Base-by-base conservation (phyloP, 2,888 invertebrate genomes). In the Drosophila kuntzei region DNA sequence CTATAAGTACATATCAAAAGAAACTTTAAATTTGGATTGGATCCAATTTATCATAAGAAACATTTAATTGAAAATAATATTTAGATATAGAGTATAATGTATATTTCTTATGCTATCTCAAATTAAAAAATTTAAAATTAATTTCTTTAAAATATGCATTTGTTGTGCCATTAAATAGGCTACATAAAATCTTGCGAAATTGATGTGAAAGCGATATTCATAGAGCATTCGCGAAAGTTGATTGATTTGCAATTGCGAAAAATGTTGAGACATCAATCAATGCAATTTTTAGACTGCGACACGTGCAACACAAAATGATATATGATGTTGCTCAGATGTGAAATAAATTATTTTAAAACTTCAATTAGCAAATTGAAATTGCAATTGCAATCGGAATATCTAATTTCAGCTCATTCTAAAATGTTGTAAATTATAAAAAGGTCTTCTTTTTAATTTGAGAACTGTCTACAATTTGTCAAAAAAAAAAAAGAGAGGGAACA, bases 251-350 rank as follows among this genome's bases (percentile, higher is more conserved):
- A 67, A 70, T 82, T 68, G 86, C 47, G 9, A 57, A 60, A 60
- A 68, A 27, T 54, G 63, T 18, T 9, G 27, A 50, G 46, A 32
- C 79, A 78, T 84, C 80, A 71, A 88, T 67, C 71, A 79, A 80
- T 80, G 71, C 67, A 68, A 61, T 46, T 63, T 67, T 55, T 39
- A 12, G 63, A 70, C 54, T 46, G 20, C 11, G 71, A 39, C 81
- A 87, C 81, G 81, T 81, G 81, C 79, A 47, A 11, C 25, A 12
- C 34, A 8, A 11, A 49, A 63, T 87, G 83, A 80, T 68, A 69
- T 78, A 89, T 68, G 78, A 71, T 53, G 36, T 25, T 68, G 39
- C 85, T 59, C 87, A 87, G 89, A 71, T 83, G 82, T 62, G 61
- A 37, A 14, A 18, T 41, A n/a, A 22, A 46, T 27, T 12, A n/a